These are phyloP conservation scores for Equus przewalskii DNA, from an alignment of 2,113 vertebrate species.

Conservation along the genomic window DNA sequence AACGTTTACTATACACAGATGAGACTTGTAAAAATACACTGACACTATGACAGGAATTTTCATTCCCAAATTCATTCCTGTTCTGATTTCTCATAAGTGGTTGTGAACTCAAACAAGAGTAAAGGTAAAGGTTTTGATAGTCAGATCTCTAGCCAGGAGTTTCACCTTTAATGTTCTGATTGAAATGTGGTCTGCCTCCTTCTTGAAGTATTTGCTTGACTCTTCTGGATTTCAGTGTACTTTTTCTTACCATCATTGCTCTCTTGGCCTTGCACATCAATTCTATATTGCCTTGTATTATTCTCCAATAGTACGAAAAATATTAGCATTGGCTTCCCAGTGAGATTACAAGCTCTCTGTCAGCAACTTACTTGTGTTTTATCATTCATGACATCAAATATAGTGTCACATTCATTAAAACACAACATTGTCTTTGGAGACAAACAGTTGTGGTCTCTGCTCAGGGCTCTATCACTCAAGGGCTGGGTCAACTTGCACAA, in stretches of 20 bases:
- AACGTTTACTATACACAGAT: not conserved
- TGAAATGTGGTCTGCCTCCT: not conserved
- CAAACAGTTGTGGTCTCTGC: not conserved
- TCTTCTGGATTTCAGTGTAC: not conserved
- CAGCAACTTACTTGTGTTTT: not conserved
- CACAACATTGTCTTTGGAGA: not conserved
- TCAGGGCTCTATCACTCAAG: not conserved
- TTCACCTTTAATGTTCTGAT: not conserved
- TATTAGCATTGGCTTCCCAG: not conserved
- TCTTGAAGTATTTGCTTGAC: not conserved
- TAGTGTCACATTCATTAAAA: not conserved
- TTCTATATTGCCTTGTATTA: not conserved
- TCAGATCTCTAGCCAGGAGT: not conserved
- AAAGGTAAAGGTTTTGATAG: not conserved
- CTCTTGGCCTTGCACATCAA: not conserved
- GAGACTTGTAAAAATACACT: not conserved
- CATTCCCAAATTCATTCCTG: not conserved
- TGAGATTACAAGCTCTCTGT: not conserved
- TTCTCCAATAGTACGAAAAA: not conserved
- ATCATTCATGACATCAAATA: not conserved
- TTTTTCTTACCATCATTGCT: not conserved
- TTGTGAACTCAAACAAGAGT: not conserved
- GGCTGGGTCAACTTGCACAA: not conserved
- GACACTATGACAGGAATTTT: not conserved
- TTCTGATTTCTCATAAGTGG: not conserved